Evolutionary conservation across 2,113 vertebrate genomes (phyloP).

Genomic region (Sigmodon hispidus): DNA sequence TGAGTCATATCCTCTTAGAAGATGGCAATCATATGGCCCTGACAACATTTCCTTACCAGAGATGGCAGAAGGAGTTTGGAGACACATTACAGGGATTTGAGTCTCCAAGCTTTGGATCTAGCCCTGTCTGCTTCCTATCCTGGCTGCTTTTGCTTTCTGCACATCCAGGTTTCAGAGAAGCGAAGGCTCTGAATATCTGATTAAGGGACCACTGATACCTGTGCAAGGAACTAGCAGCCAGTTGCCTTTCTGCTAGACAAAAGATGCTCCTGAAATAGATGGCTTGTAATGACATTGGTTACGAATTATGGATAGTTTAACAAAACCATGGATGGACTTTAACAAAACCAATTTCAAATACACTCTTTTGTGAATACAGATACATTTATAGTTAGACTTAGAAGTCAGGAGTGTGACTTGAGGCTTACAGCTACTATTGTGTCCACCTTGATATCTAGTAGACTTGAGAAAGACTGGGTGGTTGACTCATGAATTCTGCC

Average conservation of each 20-base stretch:
- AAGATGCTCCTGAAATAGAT: constrained; percentile 70
- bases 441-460: not conserved
- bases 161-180: not conserved
- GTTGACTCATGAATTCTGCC: not conserved
- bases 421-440: not conserved
- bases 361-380: not conserved
- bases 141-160: not conserved
- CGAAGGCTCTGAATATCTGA: not conserved
- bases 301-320: not conserved
- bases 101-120: not conserved
- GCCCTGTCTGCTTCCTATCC: fast-evolving
- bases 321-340: constrained; percentile 32
- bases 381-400: not conserved
- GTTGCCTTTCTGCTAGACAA: constrained; percentile 75
- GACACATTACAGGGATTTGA: not conserved
- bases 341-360: not conserved
- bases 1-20: not conserved
- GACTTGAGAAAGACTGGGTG: fast-evolving
- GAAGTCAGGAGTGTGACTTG: not conserved
- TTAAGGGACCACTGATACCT: constrained; percentile 63
- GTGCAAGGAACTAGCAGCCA: constrained; percentile 44
- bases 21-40: not conserved
- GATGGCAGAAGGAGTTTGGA: not conserved
- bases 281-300: constrained; percentile 66
- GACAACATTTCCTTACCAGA: not conserved